Conservation (phyloP, 2,888 invertebrate genomes). For the Crioceris asparagi region DNA sequence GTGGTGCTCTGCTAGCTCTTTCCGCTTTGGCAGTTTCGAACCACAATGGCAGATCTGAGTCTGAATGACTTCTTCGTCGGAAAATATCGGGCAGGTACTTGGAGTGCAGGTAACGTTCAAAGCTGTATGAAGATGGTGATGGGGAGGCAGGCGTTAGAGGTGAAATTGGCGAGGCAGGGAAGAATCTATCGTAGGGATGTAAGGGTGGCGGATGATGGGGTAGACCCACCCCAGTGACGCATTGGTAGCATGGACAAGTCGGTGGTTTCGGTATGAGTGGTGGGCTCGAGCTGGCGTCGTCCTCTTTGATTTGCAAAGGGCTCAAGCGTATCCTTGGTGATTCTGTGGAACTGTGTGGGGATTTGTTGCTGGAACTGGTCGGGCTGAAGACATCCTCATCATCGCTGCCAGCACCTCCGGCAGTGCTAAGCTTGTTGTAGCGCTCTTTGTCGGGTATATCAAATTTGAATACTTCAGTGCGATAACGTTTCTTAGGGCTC, state of each 20-base stretch:
- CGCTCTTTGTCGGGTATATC: conserved; percentile 36
- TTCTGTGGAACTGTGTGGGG: conserved; percentile 45
- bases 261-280: conserved; percentile 29
- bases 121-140: conserved; percentile 47
- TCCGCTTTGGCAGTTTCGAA: conserved; percentile 39
- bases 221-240: conserved; percentile 31
- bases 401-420: conserved; percentile 38
- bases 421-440: conserved; percentile 21
- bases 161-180: conserved; percentile 47
- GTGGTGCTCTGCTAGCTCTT: conserved; percentile 31
- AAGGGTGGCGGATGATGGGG: conserved; percentile 33
- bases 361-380: conserved; percentile 45
- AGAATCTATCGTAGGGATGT: conserved; percentile 40
- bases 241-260: conserved; percentile 36
- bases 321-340: conserved; percentile 45
- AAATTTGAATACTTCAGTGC: conserved; percentile 44
- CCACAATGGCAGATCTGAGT: conserved; percentile 52
- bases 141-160: conserved; percentile 46
- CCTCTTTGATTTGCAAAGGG: conserved; percentile 44
- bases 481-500: conserved; percentile 28
- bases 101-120: conserved; percentile 52
- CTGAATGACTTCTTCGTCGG: conserved; percentile 52
- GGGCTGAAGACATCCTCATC: conserved; percentile 51
- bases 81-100: conserved; percentile 54
- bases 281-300: conserved; percentile 37